phyloP scores from a whole-genome alignment of 2,888 invertebrate genomes.

The Kryphioiulus occultus region DNA sequence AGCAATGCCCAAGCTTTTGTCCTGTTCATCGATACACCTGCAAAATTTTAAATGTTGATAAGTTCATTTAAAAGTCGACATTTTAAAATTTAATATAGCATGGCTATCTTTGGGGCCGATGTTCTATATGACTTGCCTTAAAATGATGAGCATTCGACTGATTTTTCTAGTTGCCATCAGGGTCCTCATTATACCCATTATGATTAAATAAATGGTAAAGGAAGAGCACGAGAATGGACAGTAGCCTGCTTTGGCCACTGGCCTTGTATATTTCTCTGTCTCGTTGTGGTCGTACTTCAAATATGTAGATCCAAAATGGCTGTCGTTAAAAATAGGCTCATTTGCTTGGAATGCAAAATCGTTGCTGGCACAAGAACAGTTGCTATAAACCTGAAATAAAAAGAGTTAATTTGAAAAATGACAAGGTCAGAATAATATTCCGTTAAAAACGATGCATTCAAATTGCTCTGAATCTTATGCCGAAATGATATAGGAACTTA shows the following conservation, averaged over 20 bases:
- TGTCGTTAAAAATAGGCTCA: background rate
- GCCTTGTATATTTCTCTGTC: background rate
- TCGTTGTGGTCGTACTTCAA: background rate
- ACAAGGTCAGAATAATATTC: background rate
- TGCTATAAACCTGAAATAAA: conserved; percentile 45
- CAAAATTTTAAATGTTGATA: background rate
- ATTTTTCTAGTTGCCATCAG: conserved; percentile 56
- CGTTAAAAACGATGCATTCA: too few relatives aligned
- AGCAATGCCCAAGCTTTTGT: conserved; percentile 52
- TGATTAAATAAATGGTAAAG: conserved; percentile 47
- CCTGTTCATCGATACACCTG: conserved; percentile 52
- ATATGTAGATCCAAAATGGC: background rate
- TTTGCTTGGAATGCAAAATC: background rate
- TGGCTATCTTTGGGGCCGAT: background rate
- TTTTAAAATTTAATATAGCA: too few relatives aligned
- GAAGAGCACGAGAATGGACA: conserved; percentile 48
- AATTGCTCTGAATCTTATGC: background rate
- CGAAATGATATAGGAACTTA: too few relatives aligned
- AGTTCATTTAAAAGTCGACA: background rate
- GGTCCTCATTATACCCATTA: conserved; percentile 43
- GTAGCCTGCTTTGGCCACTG: conserved; percentile 45
- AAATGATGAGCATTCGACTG: conserved; percentile 56
- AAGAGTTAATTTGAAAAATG: background rate
- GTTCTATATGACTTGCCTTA: conserved; percentile 54
- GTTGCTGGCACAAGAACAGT: conserved; percentile 48